Base-by-base conservation (phyloP, 2,797 vertebrate genomes). In the Coendou prehensilis region DNA sequence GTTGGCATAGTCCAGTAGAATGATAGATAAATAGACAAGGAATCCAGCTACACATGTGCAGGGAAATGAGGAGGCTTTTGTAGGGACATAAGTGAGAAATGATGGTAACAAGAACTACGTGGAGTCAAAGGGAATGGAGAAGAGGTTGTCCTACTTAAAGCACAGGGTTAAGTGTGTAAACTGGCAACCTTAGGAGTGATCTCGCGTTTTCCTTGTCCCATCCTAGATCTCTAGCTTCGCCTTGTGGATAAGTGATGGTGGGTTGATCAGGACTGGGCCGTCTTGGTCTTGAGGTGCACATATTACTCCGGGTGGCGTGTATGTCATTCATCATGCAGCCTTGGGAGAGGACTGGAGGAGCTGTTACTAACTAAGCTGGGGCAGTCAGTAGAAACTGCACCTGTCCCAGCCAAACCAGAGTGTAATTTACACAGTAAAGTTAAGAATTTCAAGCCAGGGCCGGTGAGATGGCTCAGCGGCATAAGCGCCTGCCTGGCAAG, bases 11-110 rank as follows among this genome's bases (percentile, higher is more conserved):
- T 64, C 23, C 47, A 2, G n/a, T 80, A 28, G 28, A 50, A 23
- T 71, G 61, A 76, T 87, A 57, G 41, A 7, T 59, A 82, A 47
- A 76, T 86, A 76, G 61, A 26, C 64, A 78, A 78, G 33, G 41
- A 80, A 90, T 6, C n/a, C 78, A 93, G 20, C 15, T 92, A 37
- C 61, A 64, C 78, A 94, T 64, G 67, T 94, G 69, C 37, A 78
- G 30, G 30, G 52, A 63, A 47, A 67, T 75, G 54, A 61, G 41
- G 30, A 80, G 45, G 30, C 56, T 86, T 91, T 69, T 89, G 1
- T 86, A 45, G 50, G 80, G 50, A 67, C 61, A 10, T 57, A 33
- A 18, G 33, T 64, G 52, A 64, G 52, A 87, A 61, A 33, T 50
- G 7, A 63, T 93, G 59, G n/a, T 71, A 26, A 56, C 14, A 37